Base-by-base conservation (phyloP, 2,797 vertebrate genomes). In the Enteromius unitaeniatus region DNA sequence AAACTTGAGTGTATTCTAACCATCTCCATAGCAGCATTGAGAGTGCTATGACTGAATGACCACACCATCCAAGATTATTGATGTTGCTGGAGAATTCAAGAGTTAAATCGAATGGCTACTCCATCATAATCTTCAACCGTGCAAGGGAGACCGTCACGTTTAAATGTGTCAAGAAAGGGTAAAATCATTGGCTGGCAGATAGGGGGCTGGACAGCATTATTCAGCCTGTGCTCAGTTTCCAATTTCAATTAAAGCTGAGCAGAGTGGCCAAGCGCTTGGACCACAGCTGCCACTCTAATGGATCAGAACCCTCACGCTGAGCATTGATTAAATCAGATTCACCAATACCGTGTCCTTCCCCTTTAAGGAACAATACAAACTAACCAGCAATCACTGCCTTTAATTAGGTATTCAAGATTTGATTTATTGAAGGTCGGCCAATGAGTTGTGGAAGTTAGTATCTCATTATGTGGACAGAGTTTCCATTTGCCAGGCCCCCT, bases 401-500 rank as follows among this genome's bases (percentile, higher is more conserved):
- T 90, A 93, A 94, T 94, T 92, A 92, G 91, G 88, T 89, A 90
- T 89, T 94, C 90, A 91, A 90, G 88, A 91, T 91, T 91, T 91
- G 89, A 93, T 92, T 93, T 91, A 93, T 90, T 88, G 75, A 87
- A 85, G 81, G 82, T 82, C 83, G 73, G 62, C 88, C 91, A 91
- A 72, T 91, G 80, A 92, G 87, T 89, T 92, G 89, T 87, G 84
- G 45, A 89, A 89, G 85, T 90, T 92, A 86, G 73, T 77, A 81
- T 92, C 89, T 90, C 87, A 91, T 93, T 92, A 89, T 67, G 60
- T 58, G 55, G 76, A 86, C 45, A 51, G 58, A 84, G 86, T 82
- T 84, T 87, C 81, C 85, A 80, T 78, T 64, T 31, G 82, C 58
- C 14, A 53, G 62, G 31, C 26, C 70, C 64, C 55, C 64, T 85